Conservation (phyloP, 2,113 vertebrate species). For the Marcusenius ussheri region DNA sequence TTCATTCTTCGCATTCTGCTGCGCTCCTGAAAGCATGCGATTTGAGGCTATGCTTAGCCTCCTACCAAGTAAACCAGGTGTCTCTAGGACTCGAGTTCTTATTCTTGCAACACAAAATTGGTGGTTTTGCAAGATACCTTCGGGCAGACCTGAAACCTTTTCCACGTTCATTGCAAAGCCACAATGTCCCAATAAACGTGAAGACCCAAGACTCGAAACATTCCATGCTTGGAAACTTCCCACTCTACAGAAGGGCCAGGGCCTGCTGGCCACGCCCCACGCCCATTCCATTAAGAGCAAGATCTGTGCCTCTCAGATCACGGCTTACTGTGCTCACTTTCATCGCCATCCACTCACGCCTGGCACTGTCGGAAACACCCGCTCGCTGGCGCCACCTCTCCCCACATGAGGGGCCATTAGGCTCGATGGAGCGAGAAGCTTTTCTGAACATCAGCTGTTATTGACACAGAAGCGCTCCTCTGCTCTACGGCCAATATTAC, state of each 20-base stretch:
- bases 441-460: not conserved
- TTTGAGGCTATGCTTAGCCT: not conserved
- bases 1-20: not conserved
- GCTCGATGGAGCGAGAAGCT: not conserved
- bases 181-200: not conserved
- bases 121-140: not conserved
- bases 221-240: not conserved
- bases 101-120: not conserved
- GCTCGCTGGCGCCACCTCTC: not conserved
- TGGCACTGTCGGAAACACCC: not conserved
- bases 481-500: not conserved
- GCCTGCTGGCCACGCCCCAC: not conserved
- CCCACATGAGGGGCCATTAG: not conserved
- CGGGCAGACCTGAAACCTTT: not conserved
- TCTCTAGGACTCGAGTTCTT: not conserved
- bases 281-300: not conserved
- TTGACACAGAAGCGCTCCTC: not conserved
- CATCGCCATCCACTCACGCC: not conserved
- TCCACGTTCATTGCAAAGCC: not conserved
- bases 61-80: not conserved
- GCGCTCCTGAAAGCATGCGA: not conserved
- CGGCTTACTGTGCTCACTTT: not conserved
- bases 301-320: not conserved
- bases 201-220: not conserved
- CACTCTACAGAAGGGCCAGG: not conserved